Base-by-base conservation (phyloP, 2,113 vertebrate genomes). In the Ammodytes marinus region DNA sequence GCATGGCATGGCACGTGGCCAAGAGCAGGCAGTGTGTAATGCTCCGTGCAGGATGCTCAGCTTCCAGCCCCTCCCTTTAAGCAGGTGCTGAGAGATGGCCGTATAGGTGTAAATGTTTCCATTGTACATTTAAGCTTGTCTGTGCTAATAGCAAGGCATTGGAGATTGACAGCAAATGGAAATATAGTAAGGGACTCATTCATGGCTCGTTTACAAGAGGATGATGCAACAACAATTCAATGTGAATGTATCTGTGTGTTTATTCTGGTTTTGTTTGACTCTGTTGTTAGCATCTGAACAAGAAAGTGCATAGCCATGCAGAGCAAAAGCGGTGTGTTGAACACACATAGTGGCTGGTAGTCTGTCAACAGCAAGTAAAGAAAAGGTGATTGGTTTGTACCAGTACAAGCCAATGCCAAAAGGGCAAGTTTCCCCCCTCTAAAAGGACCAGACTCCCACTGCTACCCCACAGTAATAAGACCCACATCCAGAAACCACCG, bases 61-160 rank as follows among this genome's bases (percentile, higher is more conserved):
- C 68, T 85, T 91, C 92, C 86, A 85, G 78, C 80, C 60, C 50
- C 82, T 76, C 79, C 74, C 71, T n/a, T n/a, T 79, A 69, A 59
- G 43, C 76, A 91, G 86, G 79, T 90, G 89, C 81, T 89, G 90
- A 91, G 72, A 78, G 90, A 92, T 47, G 59, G 37, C n/a, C 68
- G 69, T 74, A 79, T 79, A 73, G 46, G 78, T 81, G 79, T 80
- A 64, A 89, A 86, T 85, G 81, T 88, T 70, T 77, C 88, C 85
- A 88, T 84, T 87, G 86, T 86, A 39, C 73, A 69, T 47, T 60
- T 35, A 75, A 83, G 54, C 77, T 54, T 37, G 11, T 65, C 45
- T 79, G 58, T 61, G 59, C 5, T 75, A 77, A 88, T 80, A 61
- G 60, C 53, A 61, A 70, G 74, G 76, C 65, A 79, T 69, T 52